Percentiles rank a stretch among this genome's conserved stretches.
Conservation (phyloP, 2,888 invertebrate species). For the Ceriagrion tenellum region DNA sequence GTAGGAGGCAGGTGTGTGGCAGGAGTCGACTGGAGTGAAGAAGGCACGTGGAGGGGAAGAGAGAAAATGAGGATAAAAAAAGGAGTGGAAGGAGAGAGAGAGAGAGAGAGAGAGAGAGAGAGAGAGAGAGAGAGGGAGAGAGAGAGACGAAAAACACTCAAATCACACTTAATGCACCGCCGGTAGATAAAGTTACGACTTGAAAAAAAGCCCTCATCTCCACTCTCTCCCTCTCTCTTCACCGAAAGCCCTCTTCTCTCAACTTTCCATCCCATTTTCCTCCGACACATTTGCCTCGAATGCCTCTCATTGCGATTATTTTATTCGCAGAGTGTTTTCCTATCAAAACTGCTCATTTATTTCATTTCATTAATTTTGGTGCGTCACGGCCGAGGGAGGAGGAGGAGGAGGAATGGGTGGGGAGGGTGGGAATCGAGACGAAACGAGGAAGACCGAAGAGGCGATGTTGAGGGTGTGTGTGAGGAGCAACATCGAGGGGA, state of each 20-base stretch:
- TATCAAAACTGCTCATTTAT: background rate
- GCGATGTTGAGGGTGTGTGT: too few relatives aligned
- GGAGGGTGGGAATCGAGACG: too few relatives aligned
- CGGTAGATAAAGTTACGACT: background rate
- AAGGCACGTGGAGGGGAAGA: background rate
- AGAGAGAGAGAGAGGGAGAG: background rate
- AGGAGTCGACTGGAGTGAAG: background rate
- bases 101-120: background rate
- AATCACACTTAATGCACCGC: background rate
- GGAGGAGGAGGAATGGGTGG: too few relatives aligned
- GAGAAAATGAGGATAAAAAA: background rate
- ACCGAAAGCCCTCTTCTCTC: too few relatives aligned
- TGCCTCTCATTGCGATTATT: background rate
- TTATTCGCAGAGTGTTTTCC: background rate
- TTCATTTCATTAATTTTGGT: background rate
- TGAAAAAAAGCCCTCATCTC: too few relatives aligned
- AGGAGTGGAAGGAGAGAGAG: background rate
- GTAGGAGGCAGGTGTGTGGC: background rate
- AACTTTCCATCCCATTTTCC: too few relatives aligned
- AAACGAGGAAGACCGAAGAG: too few relatives aligned
- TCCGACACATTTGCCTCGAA: background rate
- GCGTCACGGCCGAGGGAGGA: background rate
- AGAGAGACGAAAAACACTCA: background rate
- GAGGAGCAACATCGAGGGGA: too few relatives aligned
- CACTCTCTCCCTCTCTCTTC: too few relatives aligned